phyloP scores from a whole-genome alignment of 92 coral and sea anemone genomes.

The Paramuricea clavata region DNA sequence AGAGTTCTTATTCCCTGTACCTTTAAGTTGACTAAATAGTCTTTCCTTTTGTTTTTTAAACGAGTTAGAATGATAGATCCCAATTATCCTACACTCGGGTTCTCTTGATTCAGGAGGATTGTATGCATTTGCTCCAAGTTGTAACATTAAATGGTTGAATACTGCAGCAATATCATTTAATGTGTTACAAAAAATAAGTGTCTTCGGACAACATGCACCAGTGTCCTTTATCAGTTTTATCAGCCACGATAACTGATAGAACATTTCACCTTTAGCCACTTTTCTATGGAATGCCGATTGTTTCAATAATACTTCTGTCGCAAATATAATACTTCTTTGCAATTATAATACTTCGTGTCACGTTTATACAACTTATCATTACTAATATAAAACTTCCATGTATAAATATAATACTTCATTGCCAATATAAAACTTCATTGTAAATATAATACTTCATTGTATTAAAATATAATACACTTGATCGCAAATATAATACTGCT shows the following conservation, averaged over 20 bases:
- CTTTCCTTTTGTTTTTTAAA: constrained; percentile 42
- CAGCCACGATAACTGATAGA: constrained; percentile 32
- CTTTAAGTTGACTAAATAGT: constrained; percentile 6
- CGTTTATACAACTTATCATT: no score
- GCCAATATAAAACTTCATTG: no score
- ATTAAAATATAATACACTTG: no score
- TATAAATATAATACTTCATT: no score
- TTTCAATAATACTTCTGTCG: no score
- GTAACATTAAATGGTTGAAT: constrained; percentile 35
- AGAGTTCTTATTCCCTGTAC: constrained; percentile 23
- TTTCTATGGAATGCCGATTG: no score
- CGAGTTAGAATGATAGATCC: constrained; percentile 41
- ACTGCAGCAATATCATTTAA: constrained; percentile 33
- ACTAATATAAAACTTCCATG: no score
- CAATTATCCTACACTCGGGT: constrained; percentile 39
- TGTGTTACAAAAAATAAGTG: constrained; percentile 41
- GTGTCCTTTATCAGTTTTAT: neutral
- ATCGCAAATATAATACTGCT: no score
- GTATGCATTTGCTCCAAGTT: constrained; percentile 30
- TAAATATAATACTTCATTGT: no score
- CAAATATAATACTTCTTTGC: no score
- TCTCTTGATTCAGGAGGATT: constrained; percentile 22
- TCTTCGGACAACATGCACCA: constrained; percentile 13
- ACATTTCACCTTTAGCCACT: constrained; percentile 6
- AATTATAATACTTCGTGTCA: no score